Conservation (phyloP, 2,888 invertebrate species). For the Lasioglossum morio region DNA sequence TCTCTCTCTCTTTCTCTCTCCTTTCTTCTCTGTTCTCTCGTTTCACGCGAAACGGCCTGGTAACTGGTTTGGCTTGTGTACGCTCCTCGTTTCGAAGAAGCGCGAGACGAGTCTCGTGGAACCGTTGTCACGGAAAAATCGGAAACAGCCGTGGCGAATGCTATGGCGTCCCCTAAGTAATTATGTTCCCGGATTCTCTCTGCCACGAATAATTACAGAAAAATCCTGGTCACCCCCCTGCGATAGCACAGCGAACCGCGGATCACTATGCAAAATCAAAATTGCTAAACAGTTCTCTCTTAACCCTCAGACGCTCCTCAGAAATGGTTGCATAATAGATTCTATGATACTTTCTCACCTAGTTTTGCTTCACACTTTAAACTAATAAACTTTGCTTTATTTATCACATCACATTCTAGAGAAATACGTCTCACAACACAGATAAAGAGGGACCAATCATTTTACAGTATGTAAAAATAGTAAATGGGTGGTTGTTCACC, state of each 20-base stretch:
- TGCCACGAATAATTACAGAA: background rate
- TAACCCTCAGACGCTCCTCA: too few species aligned
- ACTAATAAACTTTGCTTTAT: too few species aligned
- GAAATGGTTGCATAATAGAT: too few species aligned
- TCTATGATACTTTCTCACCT: too few species aligned
- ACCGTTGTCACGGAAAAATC: conserved; percentile 22
- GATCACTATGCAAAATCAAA: too few species aligned
- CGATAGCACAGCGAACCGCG: background rate
- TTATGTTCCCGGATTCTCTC: background rate
- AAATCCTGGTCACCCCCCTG: background rate
- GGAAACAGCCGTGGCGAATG: background rate
- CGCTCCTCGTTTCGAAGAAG: conserved; percentile 59
- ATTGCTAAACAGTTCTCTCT: too few species aligned
- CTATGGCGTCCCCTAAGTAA: background rate
- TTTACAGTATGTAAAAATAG: too few species aligned
- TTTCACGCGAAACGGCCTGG: conserved; percentile 59
- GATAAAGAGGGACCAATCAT: too few species aligned
- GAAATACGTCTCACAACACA: too few species aligned
- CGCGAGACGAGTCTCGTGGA: conserved; percentile 28
- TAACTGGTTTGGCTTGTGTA: conserved; percentile 68
- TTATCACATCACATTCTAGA: too few species aligned
- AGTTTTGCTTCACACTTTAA: too few species aligned
- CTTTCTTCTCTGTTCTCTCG: conserved; percentile 18
- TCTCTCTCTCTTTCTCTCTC: background rate
- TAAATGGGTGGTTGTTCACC: too few species aligned